Evolutionary conservation across 1,140 invertebrate genomes (phyloP).

Genomic region (Cataglyphis hispanica): DNA sequence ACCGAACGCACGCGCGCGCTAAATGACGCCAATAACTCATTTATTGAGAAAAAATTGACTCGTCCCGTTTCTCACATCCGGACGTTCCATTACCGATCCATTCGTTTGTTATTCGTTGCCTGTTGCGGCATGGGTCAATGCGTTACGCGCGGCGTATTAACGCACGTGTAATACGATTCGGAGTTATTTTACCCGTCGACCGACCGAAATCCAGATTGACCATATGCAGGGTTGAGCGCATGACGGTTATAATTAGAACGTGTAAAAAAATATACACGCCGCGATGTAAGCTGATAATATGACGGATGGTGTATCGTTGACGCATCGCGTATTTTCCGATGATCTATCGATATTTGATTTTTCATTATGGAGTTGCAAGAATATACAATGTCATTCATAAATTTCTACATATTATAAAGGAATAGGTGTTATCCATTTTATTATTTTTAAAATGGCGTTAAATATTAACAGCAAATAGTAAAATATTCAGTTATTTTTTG

Average conservation of each 20-base stretch:
- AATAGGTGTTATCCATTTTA: background rate
- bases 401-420: background rate
- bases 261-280: slow-evolving; percentile 54
- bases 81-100: slow-evolving; percentile 45
- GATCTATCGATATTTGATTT: slow-evolving; percentile 54
- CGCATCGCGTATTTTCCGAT: slow-evolving; percentile 1
- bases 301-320: slow-evolving; percentile 39
- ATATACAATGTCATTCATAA: background rate
- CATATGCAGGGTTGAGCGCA: slow-evolving; percentile 11
- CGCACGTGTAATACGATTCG: slow-evolving; percentile 65
- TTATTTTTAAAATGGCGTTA: background rate
- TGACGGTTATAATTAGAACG: slow-evolving; percentile 64
- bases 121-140: slow-evolving; percentile 61
- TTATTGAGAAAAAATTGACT: slow-evolving; percentile 37
- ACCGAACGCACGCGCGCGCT: slow-evolving; percentile 15
- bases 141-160: slow-evolving; percentile 63
- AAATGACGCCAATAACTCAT: slow-evolving; percentile 43
- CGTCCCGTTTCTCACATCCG: slow-evolving; percentile 16
- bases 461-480: background rate
- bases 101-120: slow-evolving; percentile 61
- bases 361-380: background rate
- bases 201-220: slow-evolving; percentile 59
- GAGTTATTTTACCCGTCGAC: slow-evolving; percentile 56
- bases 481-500: background rate
- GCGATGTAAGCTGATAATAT: slow-evolving; percentile 57